These are phyloP conservation scores for Drosophila saltans DNA, from an alignment of 1,140 invertebrate species.

Conservation along the genomic window DNA sequence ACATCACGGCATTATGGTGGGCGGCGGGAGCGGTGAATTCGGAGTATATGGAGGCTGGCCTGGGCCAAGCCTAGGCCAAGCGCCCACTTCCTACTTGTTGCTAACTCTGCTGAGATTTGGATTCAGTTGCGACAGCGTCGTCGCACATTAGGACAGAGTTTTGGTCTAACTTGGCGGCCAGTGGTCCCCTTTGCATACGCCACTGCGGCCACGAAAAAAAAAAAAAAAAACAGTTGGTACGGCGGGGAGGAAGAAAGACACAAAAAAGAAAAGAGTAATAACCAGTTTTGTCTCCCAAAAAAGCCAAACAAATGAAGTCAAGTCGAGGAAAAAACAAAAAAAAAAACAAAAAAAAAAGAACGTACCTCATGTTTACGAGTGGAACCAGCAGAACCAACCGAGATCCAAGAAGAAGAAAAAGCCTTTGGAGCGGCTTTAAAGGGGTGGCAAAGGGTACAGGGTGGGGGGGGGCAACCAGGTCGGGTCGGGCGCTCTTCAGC, in stretches of 20 bases:
- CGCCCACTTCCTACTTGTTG: constrained; percentile 79
- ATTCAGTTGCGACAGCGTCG: constrained; percentile 43
- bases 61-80: constrained; percentile 71
- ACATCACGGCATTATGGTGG: constrained; percentile 16
- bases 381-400: constrained; percentile 53
- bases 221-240: constrained; percentile 29
- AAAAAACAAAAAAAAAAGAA: constrained; percentile 58
- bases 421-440: not conserved
- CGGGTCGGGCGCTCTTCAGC: constrained; percentile 75
- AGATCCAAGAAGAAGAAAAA: not conserved
- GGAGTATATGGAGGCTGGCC: constrained; percentile 10
- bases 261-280: constrained; percentile 74
- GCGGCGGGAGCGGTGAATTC: not conserved
- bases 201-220: constrained; percentile 46
- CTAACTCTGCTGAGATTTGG: constrained; percentile 52
- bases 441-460: not conserved
- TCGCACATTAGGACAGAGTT: constrained; percentile 45
- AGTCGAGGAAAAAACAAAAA: constrained; percentile 52
- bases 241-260: constrained; percentile 32
- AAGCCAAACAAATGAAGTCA: constrained; percentile 82
- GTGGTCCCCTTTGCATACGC: constrained; percentile 73
- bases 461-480: constrained; percentile 46
- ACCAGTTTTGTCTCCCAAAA: constrained; percentile 81
- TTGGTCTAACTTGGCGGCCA: constrained; percentile 53
- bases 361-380: constrained; percentile 78